phyloP scores from a whole-genome alignment of 2,113 vertebrate species.

The Struthidea cinerea region DNA sequence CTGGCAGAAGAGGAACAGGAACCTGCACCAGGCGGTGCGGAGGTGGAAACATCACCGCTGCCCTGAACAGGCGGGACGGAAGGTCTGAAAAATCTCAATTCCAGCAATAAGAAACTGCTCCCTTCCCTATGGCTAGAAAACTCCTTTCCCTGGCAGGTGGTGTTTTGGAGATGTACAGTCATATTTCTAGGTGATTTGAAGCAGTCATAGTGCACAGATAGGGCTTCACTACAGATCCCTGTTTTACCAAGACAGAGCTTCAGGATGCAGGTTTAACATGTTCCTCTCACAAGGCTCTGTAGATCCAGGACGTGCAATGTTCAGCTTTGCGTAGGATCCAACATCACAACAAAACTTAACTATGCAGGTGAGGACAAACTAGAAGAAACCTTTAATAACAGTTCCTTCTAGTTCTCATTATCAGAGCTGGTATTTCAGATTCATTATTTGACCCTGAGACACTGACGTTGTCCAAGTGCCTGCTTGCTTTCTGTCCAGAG shows the following conservation, averaged over 20 bases:
- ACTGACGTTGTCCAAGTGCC: neutral
- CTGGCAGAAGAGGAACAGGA: conserved; percentile 78
- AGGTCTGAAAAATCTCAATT: neutral
- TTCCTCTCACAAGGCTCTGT: neutral
- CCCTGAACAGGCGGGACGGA: conserved; percentile 45
- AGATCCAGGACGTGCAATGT: neutral
- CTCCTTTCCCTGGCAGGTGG: neutral
- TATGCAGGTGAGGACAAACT: neutral
- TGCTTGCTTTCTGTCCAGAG: neutral
- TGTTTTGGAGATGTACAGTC: neutral
- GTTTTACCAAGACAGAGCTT: neutral
- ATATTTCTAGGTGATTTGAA: neutral
- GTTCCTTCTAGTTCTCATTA: neutral
- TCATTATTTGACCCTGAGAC: neutral
- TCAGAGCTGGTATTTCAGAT: neutral
- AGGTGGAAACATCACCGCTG: conserved; percentile 81
- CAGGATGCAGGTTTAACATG: neutral
- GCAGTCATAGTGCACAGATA: neutral
- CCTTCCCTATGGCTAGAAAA: conserved; percentile 22
- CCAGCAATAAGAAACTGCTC: neutral
- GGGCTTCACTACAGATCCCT: neutral
- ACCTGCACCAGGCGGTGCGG: conserved; percentile 71
- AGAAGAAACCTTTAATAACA: neutral
- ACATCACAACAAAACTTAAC: neutral
- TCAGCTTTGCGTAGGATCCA: neutral